Evolutionary conservation across 2,888 invertebrate species (phyloP).

Genomic region (Morpho achilles): DNA sequence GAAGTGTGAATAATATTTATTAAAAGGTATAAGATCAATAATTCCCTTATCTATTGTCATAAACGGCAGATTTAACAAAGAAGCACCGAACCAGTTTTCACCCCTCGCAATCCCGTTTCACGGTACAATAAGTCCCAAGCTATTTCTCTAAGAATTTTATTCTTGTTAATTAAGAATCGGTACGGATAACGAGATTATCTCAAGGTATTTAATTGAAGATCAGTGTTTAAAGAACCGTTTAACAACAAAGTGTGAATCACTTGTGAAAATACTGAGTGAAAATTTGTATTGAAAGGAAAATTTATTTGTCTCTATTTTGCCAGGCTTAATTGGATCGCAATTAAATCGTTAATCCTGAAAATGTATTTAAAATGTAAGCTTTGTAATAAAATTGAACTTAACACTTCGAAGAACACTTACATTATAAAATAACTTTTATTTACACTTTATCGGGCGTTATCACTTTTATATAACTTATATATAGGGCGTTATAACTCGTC

Average conservation of each 20-base stretch:
- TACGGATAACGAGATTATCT: conserved; percentile 61
- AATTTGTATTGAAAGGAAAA: conserved; percentile 12
- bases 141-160: conserved; percentile 56
- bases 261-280: conserved; percentile 27
- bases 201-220: conserved; percentile 55
- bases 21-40: conserved; percentile 27
- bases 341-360: background rate
- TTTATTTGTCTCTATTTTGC: conserved; percentile 7
- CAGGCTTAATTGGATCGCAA: background rate
- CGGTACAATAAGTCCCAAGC: conserved; percentile 49
- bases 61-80: conserved; percentile 41
- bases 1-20: conserved; percentile 23
- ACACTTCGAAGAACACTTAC: too few species aligned
- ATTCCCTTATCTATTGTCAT: conserved; percentile 31
- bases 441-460: too few species aligned
- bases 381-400: too few species aligned
- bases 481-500: too few species aligned
- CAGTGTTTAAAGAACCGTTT: conserved; percentile 40
- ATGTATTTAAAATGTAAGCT: too few species aligned
- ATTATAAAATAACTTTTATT: too few species aligned
- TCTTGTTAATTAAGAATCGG: conserved; percentile 65
- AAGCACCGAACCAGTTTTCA: conserved; percentile 40
- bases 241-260: conserved; percentile 33
- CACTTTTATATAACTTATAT: too few species aligned
- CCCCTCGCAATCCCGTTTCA: conserved; percentile 55